Conservation (phyloP, 2,797 vertebrate species). For the Huso huso region DNA sequence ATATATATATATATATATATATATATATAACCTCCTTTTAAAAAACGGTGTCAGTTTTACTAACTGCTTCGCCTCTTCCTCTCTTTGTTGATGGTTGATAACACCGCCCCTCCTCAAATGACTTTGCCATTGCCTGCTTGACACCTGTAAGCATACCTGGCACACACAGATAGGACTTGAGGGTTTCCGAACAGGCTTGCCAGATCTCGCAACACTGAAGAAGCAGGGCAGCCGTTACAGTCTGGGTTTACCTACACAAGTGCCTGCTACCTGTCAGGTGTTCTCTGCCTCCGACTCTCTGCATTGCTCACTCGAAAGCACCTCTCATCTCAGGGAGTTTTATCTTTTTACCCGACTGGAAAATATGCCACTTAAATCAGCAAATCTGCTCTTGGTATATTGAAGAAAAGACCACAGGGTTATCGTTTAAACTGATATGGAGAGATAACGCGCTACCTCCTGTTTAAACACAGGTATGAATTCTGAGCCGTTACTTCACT, state of each 20-base stretch:
- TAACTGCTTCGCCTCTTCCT: background rate
- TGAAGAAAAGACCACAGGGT: constrained; percentile 61
- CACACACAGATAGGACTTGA: background rate
- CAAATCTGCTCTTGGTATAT: constrained; percentile 57
- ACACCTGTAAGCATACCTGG: background rate
- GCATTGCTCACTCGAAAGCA: constrained; percentile 25
- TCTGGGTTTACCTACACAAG: constrained; percentile 4
- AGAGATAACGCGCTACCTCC: constrained; percentile 59
- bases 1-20: too few species aligned
- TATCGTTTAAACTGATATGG: constrained; percentile 70
- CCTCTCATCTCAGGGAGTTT: constrained; percentile 30
- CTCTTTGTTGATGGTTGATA: background rate
- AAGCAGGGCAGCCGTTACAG: background rate
- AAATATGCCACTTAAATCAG: constrained; percentile 32
- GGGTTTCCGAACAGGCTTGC: background rate
- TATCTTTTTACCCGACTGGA: constrained; percentile 46
- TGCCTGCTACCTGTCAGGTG: background rate
- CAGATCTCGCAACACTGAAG: background rate
- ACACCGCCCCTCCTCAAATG: background rate
- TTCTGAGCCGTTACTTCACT: constrained; percentile 21
- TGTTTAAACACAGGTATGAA: constrained; percentile 43
- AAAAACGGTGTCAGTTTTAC: background rate
- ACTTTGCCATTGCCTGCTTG: background rate
- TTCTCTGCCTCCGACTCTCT: constrained; percentile 13
- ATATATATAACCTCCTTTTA: background rate